Evolutionary conservation across 2,888 invertebrate species (phyloP).

Genomic region (Thera obeliscata): DNA sequence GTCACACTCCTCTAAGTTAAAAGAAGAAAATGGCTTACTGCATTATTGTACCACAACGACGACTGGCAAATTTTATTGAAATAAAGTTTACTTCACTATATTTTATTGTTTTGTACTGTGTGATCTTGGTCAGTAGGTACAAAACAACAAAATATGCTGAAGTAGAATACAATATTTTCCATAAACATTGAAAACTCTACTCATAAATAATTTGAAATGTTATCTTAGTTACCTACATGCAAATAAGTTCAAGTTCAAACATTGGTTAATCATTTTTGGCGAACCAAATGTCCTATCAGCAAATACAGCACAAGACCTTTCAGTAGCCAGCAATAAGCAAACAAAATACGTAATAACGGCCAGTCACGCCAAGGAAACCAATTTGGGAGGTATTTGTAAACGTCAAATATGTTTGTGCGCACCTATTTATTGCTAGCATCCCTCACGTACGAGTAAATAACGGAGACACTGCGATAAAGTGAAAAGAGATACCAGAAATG

Average conservation of each 20-base stretch:
- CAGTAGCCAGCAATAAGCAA: constrained; percentile 69
- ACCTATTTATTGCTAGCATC: constrained; percentile 83
- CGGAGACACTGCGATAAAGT: constrained; percentile 82
- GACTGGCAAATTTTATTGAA: too few relatives aligned
- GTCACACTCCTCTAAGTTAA: neutral
- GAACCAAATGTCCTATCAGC: constrained; percentile 48
- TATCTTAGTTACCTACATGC: neutral
- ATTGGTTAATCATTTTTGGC: constrained; percentile 16
- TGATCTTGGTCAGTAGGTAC: too few relatives aligned
- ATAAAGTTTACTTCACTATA: too few relatives aligned
- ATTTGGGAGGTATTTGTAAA: constrained; percentile 82
- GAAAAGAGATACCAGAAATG: constrained; percentile 80
- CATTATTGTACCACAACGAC: neutral
- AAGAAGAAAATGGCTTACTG: neutral
- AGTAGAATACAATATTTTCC: too few relatives aligned
- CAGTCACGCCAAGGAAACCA: constrained; percentile 80
- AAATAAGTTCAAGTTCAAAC: constrained; percentile 5
- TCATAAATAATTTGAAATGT: neutral
- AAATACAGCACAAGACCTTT: constrained; percentile 53
- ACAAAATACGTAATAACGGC: constrained; percentile 77
- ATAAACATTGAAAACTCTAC: too few relatives aligned
- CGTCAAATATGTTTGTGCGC: constrained; percentile 82
- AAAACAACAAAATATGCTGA: too few relatives aligned
- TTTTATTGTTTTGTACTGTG: too few relatives aligned
- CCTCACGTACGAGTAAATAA: constrained; percentile 83